Evolutionary conservation across 2,113 vertebrate genomes (phyloP), one percentile per base, ranked within the genome.

Genomic region (Lagenorhynchus albirostris): DNA sequence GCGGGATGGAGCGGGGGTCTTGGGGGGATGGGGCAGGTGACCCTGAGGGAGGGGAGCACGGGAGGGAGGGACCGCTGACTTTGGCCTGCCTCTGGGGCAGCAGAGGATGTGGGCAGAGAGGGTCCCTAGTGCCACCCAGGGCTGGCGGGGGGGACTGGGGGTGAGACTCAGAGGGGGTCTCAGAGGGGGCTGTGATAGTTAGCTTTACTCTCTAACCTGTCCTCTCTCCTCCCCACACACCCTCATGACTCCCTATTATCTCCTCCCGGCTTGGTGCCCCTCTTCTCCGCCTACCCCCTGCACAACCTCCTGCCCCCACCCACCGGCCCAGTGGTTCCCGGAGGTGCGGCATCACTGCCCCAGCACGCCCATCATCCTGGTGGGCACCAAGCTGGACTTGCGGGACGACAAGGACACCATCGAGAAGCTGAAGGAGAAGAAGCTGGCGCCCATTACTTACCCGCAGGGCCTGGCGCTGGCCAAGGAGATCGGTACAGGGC

Each of bases 371-470:
- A 99, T 99, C 81, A 99, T 99, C 93, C 99, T 99, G 1, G 99
- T 99, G 96, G 99, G 99, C 89, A 99, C 99, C 98, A 99, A 99
- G 95, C 93, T 99, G 96, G 99, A 99, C 96, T 98, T 99, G 93
- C 98, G 99, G 20, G 99, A 99, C 2, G 99, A 99, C 96, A 99
- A 99, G 97, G 99, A 99, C 85, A 99, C 99, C 96, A 99, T 99
- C 3, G 99, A 99, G 98, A 99, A 99, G 96, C 97, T 99, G 97
- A 99, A 99, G 98, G 99, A 99, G 96, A 99, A 99, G 99, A 99
- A 99, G 92, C 93, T 99, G 18, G 96, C 99, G 0, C 99, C 99
- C 12, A 99, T 99, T 92, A 99, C 99, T 0, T 99, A 99, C 82
- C 99, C 99, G 0, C 99, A 99, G 89, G 99, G 99, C 55, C 98